A percentile compares a stretch with the other conserved stretches of the same genome.
These are phyloP conservation scores for Megamerina dolium DNA, from an alignment of 2,888 invertebrate genomes.

Conservation along the genomic window DNA sequence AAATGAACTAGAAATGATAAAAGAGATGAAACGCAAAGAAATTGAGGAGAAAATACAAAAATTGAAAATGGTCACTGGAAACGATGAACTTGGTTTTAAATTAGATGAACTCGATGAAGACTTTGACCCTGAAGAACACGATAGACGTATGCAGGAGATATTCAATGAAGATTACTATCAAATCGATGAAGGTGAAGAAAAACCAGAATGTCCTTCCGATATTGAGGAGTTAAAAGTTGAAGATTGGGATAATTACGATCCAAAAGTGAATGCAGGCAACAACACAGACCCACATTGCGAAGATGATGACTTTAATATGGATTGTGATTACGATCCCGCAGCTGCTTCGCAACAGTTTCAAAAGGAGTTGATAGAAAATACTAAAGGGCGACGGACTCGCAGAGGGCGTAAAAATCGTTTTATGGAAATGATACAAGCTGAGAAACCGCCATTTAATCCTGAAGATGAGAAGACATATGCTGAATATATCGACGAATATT, in stretches of 20 bases:
- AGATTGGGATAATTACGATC: slow-evolving; percentile 48
- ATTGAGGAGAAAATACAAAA: slow-evolving; percentile 82
- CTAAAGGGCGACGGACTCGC: slow-evolving; percentile 56
- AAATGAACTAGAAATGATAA: slow-evolving; percentile 82
- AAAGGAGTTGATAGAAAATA: slow-evolving; percentile 55
- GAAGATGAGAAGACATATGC: slow-evolving; percentile 66
- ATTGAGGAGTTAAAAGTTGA: slow-evolving; percentile 56
- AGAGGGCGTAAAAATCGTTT: slow-evolving; percentile 68
- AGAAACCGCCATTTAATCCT: slow-evolving; percentile 84
- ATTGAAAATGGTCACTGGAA: slow-evolving; percentile 83
- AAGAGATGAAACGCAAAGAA: slow-evolving; percentile 81
- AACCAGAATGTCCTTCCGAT: slow-evolving; percentile 75
- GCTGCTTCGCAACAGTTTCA: slow-evolving; percentile 52
- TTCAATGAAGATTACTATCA: slow-evolving; percentile 86
- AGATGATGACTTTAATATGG: slow-evolving; percentile 83
- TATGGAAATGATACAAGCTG: slow-evolving; percentile 62
- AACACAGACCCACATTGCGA: slow-evolving; percentile 59
- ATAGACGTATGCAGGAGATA: slow-evolving; percentile 75
- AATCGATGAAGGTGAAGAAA: slow-evolving; percentile 61
- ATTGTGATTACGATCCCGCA: slow-evolving; percentile 72
- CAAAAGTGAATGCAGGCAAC: slow-evolving; percentile 57
- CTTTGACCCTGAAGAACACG: slow-evolving; percentile 85
- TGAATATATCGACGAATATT: slow-evolving; percentile 91
- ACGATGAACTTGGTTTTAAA: slow-evolving; percentile 55
- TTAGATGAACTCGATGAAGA: slow-evolving; percentile 81